These are phyloP conservation scores for Athrips mouffetella DNA, from an alignment of 2,888 invertebrate species.

Conservation along the genomic window DNA sequence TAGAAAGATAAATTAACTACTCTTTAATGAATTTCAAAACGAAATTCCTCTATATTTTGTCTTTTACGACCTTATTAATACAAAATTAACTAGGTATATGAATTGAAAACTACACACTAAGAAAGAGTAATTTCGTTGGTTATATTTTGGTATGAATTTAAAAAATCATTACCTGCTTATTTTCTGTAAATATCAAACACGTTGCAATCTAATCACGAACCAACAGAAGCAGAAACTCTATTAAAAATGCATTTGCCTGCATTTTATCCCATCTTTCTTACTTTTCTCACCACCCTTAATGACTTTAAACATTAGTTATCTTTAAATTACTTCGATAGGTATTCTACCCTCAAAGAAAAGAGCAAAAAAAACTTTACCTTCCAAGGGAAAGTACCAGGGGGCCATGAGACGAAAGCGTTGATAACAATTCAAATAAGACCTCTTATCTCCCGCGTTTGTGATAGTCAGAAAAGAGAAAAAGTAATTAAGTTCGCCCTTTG, in stretches of 20 bases:
- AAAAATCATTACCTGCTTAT: no score
- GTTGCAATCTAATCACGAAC: slow-evolving; percentile 12
- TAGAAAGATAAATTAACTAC: no score
- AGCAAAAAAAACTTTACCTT: slow-evolving; percentile 45
- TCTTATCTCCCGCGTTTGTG: slow-evolving; percentile 65
- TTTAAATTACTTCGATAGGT: slow-evolving; percentile 68
- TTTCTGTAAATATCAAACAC: neutral
- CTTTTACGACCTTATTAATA: no score
- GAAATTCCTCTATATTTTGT: no score
- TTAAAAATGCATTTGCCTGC: slow-evolving; percentile 69
- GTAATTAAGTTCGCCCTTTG: slow-evolving; percentile 70
- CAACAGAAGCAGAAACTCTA: slow-evolving; percentile 23
- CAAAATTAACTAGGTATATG: no score
- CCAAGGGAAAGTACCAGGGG: slow-evolving; percentile 60
- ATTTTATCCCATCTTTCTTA: slow-evolving; percentile 46
- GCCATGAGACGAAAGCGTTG: slow-evolving; percentile 47
- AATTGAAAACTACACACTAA: no score
- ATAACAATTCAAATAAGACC: slow-evolving; percentile 67
- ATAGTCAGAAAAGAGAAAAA: slow-evolving; percentile 68
- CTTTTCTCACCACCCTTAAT: slow-evolving; percentile 54
- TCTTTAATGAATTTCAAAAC: no score
- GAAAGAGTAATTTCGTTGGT: no score
- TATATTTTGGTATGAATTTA: no score
- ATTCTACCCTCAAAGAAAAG: slow-evolving; percentile 45
- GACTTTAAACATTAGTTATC: slow-evolving; percentile 72